phyloP scores from a whole-genome alignment of 2,888 invertebrate species.

The Athalia circularis region DNA sequence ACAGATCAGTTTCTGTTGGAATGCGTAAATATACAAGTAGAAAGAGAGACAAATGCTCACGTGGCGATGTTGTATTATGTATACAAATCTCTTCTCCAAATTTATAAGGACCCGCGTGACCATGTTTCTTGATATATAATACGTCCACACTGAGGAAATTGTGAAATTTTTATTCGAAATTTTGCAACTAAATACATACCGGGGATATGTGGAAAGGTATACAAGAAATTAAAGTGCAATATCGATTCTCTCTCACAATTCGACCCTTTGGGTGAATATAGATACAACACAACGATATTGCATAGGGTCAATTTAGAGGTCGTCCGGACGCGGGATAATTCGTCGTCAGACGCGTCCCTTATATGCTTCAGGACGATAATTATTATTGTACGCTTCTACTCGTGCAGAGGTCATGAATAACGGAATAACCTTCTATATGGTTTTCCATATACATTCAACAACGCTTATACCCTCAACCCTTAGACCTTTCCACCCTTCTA shows the following conservation, averaged over 20 bases:
- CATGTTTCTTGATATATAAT: conserved; percentile 47
- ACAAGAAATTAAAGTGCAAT: conserved; percentile 21
- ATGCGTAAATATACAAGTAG: conserved; percentile 71
- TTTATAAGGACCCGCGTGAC: conserved; percentile 57
- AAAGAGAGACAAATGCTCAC: conserved; percentile 41
- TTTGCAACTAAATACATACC: too few relatives aligned
- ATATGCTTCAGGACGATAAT: conserved; percentile 26
- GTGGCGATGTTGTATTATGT: conserved; percentile 19
- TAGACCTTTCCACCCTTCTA: conserved; percentile 15
- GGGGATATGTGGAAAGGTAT: conserved; percentile 25
- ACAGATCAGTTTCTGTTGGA: conserved; percentile 55
- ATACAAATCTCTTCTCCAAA: conserved; percentile 45
- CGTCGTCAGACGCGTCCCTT: conserved; percentile 31
- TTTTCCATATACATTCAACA: conserved; percentile 23
- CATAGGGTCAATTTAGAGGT: too few relatives aligned
- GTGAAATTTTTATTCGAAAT: conserved; percentile 40
- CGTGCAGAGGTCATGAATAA: conserved; percentile 38
- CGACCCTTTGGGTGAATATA: neutral
- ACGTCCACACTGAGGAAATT: conserved; percentile 47
- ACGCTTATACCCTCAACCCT: conserved; percentile 24
- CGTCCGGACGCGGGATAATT: conserved; percentile 29
- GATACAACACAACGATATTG: too few relatives aligned
- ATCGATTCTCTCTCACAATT: conserved; percentile 20
- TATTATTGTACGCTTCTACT: conserved; percentile 33
- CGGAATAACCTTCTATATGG: conserved; percentile 20